phyloP scores from a whole-genome alignment of 2,797 vertebrate species.

The Tragelaphus oryx region DNA sequence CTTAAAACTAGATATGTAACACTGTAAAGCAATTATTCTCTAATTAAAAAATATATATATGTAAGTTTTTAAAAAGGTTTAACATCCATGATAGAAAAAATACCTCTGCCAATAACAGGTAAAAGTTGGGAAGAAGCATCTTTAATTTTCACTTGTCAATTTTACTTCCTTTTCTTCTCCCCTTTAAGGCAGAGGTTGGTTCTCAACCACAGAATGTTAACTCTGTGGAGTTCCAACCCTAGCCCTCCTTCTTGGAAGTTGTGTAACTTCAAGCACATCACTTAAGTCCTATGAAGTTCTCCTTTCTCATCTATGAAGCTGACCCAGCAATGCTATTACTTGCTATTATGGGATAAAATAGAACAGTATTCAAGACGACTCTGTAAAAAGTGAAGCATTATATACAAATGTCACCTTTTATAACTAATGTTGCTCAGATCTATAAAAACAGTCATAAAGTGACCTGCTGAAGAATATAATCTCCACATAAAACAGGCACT shows the following conservation, averaged over 20 bases:
- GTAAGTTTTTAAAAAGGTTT: not conserved
- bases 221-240: not conserved
- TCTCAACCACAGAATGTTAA: not conserved
- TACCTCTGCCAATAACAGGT: not conserved
- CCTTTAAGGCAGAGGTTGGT: not conserved
- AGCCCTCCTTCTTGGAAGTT: not conserved
- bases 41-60: not conserved
- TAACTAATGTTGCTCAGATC: not conserved
- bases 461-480: not conserved
- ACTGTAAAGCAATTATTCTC: not conserved
- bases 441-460: not conserved
- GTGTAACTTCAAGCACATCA: not conserved
- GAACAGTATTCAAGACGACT: not conserved
- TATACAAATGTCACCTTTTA: not conserved
- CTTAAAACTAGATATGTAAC: not conserved
- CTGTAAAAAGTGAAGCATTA: not conserved
- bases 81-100: not conserved
- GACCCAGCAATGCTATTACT: not conserved
- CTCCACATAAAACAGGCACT: not conserved
- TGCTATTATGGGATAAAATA: not conserved
- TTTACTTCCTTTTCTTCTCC: conserved; percentile 2
- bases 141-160: not conserved
- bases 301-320: not conserved
- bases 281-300: not conserved
- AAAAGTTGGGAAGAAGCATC: not conserved